phyloP scores from a whole-genome alignment of 2,888 invertebrate species.

The Hyposoter dolosus region DNA sequence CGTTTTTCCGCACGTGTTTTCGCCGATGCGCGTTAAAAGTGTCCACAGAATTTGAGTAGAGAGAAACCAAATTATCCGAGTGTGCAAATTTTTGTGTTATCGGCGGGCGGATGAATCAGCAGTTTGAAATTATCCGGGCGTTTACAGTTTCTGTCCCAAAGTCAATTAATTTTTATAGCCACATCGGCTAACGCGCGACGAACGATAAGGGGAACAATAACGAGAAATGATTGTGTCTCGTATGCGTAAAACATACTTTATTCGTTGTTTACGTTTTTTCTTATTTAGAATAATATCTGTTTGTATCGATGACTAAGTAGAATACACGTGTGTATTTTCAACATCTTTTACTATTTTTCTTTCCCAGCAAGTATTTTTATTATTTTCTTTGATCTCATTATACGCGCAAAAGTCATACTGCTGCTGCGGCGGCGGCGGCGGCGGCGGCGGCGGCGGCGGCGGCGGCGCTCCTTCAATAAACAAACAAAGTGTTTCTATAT shows the following conservation, averaged over 20 bases:
- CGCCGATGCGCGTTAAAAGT: no score
- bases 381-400: constrained; percentile 72
- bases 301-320: constrained; percentile 69
- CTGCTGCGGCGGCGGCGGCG: no score
- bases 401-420: constrained; percentile 62
- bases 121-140: no score
- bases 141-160: constrained; percentile 56
- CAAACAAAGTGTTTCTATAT: constrained; percentile 71
- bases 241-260: constrained; percentile 53
- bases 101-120: no score
- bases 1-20: background rate
- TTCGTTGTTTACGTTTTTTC: constrained; percentile 31
- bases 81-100: no score
- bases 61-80: no score
- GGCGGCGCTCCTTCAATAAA: constrained; percentile 73
- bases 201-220: constrained; percentile 28
- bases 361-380: constrained; percentile 50
- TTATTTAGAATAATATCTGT: constrained; percentile 62
- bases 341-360: constrained; percentile 43
- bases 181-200: constrained; percentile 14
- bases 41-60: no score
- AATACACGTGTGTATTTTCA: constrained; percentile 69
- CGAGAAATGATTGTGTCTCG: constrained; percentile 15
- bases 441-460: no score
- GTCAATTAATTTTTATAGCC: constrained; percentile 65